Evolutionary conservation across 30 jellyfish, hydroid and myxozoan genomes (phyloP), one percentile per base, ranked within the genome.

Genomic region (Hydractinia echinata): DNA sequence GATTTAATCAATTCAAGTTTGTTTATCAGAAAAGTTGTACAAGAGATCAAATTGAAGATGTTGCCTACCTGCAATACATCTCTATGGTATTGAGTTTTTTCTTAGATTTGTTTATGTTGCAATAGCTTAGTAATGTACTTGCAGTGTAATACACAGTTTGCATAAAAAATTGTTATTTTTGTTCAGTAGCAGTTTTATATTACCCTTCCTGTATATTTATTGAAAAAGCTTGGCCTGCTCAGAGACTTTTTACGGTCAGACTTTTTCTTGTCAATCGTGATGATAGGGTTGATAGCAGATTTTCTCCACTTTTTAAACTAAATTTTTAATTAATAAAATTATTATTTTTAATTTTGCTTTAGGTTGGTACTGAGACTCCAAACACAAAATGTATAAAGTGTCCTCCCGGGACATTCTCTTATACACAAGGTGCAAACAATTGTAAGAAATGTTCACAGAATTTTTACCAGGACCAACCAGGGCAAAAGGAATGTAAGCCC

Each of bases 351-450:
- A 30, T 30, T 30, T 30, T 30, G 44, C 44, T 64, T 21, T 51
- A 87, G 95, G 90, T 87, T 74, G 95, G 95, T 20, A 73, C 95
- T 5, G 10, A n/a, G 19, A 13, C 85, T 18, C 60, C 94, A 4
- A 30, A 69, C 39, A 55, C 88, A 8, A 62, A 56, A n/a, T 87
- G 95, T 62, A 39, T 20, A 30, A 53, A 11, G 4, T 93, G 99
- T 79, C 96, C 96, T n/a, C 82, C 82, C 66, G 99, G 99, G 7
- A 77, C 99, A 13, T 93, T 39, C 79, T 84, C 99, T 10, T 20
- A 70, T 77, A 61, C 56, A 51, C 79, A 52, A 49, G 95, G 95
- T n/a, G 77, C 95, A 10, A 44, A n/a, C 13, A 95, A 87, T 73
- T 93, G 99, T 72, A 72, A 21, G 3, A 84, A 84, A 66, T 93